These are phyloP conservation scores for Venustoraphidia nigricollis DNA, from an alignment of 2,888 invertebrate species.

Conservation along the genomic window DNA sequence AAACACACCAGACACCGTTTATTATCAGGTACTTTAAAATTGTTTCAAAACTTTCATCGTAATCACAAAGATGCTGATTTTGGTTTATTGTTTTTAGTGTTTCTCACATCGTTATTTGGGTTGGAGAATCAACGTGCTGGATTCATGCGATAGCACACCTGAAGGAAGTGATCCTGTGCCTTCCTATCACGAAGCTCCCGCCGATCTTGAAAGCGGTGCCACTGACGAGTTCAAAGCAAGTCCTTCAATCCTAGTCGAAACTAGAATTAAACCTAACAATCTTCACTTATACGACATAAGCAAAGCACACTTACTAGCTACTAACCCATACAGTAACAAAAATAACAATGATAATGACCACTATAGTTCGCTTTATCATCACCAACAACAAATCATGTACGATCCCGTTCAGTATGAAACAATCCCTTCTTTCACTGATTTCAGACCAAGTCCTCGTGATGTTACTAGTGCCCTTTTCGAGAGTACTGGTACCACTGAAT, in stretches of 20 bases:
- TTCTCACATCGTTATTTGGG: constrained; percentile 87
- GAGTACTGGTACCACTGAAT: no score
- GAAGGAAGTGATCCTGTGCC: constrained; percentile 39
- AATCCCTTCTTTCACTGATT: constrained; percentile 3
- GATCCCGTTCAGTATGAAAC: background rate
- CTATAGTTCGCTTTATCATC: background rate
- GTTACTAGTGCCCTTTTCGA: no score
- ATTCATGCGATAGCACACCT: constrained; percentile 50
- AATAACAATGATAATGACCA: background rate
- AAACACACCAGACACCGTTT: constrained; percentile 79
- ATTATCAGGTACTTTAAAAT: constrained; percentile 57
- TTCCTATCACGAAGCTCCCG: constrained; percentile 10
- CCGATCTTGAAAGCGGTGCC: constrained; percentile 13
- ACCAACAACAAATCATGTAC: background rate
- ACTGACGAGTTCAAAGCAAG: constrained; percentile 37
- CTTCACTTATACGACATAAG: constrained; percentile 12
- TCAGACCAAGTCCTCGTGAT: background rate
- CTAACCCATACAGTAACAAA: background rate
- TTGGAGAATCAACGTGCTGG: constrained; percentile 87
- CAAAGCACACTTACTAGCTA: background rate
- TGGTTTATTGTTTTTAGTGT: constrained; percentile 45
- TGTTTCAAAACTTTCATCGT: background rate
- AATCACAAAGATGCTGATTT: background rate
- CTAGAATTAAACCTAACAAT: constrained; percentile 40
- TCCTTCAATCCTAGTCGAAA: constrained; percentile 49